Evolutionary conservation across 2,888 invertebrate genomes (phyloP).

Genomic region (Malacosoma neustria): DNA sequence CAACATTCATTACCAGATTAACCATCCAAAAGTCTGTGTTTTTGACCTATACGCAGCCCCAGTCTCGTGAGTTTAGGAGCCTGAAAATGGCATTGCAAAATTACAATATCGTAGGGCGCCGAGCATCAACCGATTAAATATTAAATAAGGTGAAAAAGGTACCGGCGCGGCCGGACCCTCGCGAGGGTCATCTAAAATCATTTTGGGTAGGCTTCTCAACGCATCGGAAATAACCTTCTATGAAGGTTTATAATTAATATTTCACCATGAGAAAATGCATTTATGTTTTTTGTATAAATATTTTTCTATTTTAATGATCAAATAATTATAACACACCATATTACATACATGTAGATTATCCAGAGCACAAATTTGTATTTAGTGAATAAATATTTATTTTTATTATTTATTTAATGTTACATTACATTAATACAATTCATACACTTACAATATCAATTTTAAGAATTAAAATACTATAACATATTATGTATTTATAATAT

Average conservation of each 20-base stretch:
- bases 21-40: no score
- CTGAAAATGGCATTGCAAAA: conserved; percentile 17
- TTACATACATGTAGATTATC: not conserved
- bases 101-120: not conserved
- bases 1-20: no score
- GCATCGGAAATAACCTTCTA: not conserved
- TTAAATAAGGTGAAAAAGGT: conserved; percentile 23
- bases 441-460: no score
- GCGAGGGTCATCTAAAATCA: conserved; percentile 22
- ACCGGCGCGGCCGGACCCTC: conserved; percentile 16
- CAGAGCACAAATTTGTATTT: no score
- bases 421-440: no score
- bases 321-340: not conserved
- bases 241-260: not conserved
- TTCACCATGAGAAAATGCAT: not conserved
- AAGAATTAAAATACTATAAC: no score
- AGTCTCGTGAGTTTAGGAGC: no score
- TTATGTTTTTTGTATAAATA: not conserved
- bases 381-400: no score
- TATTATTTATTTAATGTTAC: no score
- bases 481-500: no score
- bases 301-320: not conserved
- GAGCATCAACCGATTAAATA: conserved; percentile 27
- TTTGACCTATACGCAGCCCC: no score
- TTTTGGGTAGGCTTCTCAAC: conserved; percentile 14